Base-by-base conservation (phyloP, 2,797 vertebrate genomes). In the Dermochelys coriacea region DNA sequence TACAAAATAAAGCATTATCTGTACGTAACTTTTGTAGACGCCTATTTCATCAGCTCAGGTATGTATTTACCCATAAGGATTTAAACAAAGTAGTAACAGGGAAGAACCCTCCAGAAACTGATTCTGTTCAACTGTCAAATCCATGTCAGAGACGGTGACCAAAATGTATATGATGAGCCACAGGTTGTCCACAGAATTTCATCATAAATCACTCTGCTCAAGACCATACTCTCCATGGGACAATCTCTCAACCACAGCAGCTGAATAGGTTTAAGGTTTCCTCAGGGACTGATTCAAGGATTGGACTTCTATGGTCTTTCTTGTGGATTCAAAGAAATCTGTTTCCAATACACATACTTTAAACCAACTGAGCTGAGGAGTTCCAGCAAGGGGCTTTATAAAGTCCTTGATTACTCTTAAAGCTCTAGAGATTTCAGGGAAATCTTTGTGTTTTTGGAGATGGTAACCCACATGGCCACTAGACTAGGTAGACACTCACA, bases 31-130 rank as follows among this genome's bases (percentile, higher is more conserved):
- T 92, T 88, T 87, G 50, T n/a, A n/a, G 51, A 84, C 61, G 52
- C 3, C 21, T 47, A 55, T 7, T 88, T 82, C 18, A 57, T 34
- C 82, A 89, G 15, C 57, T 92, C 47, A 77, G 59, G 4, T 25
- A 54, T 5, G 8, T 51, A 78, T 75, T 18, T 88, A 1, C 1
- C 0, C 45, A 6, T 10, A 54, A 50, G n/a, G 59, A 81, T 85
- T 9, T 47, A 85, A 57, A 12, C 0, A 25, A 10, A 85, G n/a
- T 0, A 0, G 25, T 49, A 89, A 75, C 27, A 45, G 12, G 16
- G 15, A 87, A 50, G 18, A 88, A 88, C 23, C 71, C 77, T 80
- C 8, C 23, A 81, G 74, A 75, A 4, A 51, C n/a, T 52, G 10
- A 85, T n/a, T 64, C 61, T n/a, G 34, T 19, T 29, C 16, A 91